Percentiles rank a stretch among this genome's conserved stretches.
These are phyloP conservation scores for Euleptes europaea DNA, from an alignment of 2,113 vertebrate species.

Conservation along the genomic window DNA sequence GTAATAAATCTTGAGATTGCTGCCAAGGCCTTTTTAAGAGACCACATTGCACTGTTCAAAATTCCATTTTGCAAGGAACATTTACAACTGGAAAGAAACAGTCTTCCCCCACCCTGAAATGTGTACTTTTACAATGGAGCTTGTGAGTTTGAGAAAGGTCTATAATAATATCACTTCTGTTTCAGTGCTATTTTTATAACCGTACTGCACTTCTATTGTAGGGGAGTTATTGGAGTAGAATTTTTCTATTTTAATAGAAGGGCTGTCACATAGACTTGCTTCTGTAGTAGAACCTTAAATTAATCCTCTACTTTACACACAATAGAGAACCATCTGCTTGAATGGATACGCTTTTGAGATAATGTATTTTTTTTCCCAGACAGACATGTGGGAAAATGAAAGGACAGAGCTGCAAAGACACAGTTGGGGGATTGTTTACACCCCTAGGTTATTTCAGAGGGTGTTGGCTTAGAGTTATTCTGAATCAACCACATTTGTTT, in stretches of 20 bases:
- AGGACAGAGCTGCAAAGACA: not conserved
- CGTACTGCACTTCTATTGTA: slow-evolving; percentile 37
- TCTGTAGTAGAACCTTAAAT: slow-evolving; percentile 62
- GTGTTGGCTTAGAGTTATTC: not conserved
- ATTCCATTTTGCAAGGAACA: slow-evolving; percentile 18
- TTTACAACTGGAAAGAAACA: slow-evolving; percentile 34
- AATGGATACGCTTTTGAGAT: slow-evolving; percentile 61
- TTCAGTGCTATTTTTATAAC: slow-evolving; percentile 67
- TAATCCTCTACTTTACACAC: slow-evolving; percentile 59
- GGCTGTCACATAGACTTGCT: slow-evolving; percentile 63
- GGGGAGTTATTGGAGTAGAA: slow-evolving; percentile 46
- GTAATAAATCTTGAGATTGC: not conserved
- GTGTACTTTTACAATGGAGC: slow-evolving; percentile 55
- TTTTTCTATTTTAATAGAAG: slow-evolving; percentile 58
- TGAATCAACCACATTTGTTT: not conserved
- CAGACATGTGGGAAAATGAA: slow-evolving; percentile 3
- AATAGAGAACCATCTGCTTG: slow-evolving; percentile 66
- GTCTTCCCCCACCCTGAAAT: slow-evolving; percentile 32
- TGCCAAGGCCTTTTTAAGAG: not conserved
- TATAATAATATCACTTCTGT: slow-evolving; percentile 67
- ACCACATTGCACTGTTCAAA: accelerated
- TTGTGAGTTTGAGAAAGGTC: slow-evolving; percentile 57
- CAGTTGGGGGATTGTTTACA: not conserved
- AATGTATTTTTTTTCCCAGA: slow-evolving; percentile 36
- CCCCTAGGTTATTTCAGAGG: not conserved